Conservation (phyloP, 1,140 invertebrate genomes). For the Meloidogyne chitwoodi region DNA sequence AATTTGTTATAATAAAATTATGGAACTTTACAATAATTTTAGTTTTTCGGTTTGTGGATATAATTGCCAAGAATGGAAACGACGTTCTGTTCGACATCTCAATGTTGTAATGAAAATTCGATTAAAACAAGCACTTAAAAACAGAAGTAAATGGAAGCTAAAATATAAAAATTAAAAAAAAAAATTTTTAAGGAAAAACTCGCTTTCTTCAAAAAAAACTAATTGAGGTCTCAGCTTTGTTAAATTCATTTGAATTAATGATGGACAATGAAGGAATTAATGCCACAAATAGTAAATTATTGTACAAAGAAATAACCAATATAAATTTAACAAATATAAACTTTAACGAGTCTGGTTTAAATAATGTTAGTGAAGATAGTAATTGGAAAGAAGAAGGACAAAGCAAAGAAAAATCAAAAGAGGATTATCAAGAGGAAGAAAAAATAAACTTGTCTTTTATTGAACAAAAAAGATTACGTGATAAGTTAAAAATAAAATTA, state of each 20-base stretch:
- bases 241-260: neutral
- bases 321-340: neutral
- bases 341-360: neutral
- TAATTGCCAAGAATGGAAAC: neutral
- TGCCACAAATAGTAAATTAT: neutral
- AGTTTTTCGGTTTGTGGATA: neutral
- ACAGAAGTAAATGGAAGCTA: neutral
- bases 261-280: neutral
- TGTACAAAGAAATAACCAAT: neutral
- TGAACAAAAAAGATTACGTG: neutral
- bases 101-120: neutral
- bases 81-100: neutral
- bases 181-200: neutral
- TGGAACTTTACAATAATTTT: neutral
- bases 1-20: neutral
- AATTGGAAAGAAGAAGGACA: neutral
- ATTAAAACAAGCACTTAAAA: conserved; percentile 5
- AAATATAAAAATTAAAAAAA: neutral
- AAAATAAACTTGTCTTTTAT: neutral
- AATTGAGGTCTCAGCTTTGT: neutral
- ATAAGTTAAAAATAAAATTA: neutral
- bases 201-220: neutral
- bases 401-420: neutral
- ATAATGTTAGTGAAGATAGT: too few relatives aligned
- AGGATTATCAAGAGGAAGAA: neutral